Conservation (phyloP, 2,797 vertebrate species). For the Rousettus madagascariensis region DNA sequence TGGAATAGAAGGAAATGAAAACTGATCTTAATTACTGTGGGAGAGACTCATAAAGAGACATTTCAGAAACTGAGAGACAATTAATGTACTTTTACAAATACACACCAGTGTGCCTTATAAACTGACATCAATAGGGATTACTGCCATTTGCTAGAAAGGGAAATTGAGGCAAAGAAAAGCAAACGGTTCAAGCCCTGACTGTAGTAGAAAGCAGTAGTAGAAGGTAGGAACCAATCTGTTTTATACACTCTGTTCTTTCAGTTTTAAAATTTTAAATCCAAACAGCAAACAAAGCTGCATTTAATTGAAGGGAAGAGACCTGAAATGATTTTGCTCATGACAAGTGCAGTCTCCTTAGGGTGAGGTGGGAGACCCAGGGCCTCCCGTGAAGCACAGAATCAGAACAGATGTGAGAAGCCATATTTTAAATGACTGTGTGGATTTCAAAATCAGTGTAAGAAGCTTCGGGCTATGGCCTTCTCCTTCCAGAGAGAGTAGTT, state of each 20-base stretch:
- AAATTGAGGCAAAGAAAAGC: not conserved
- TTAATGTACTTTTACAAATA: not conserved
- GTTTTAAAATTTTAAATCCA: not conserved
- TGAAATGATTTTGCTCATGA: not conserved
- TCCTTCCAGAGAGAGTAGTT: conserved; percentile 25
- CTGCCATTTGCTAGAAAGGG: not conserved
- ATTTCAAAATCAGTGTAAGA: conserved; percentile 11
- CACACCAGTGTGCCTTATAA: not conserved
- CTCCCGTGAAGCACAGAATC: not conserved
- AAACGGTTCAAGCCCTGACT: not conserved
- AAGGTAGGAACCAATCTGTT: not conserved
- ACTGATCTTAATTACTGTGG: conserved; percentile 18
- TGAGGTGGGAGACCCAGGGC: not conserved
- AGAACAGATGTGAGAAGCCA: not conserved
- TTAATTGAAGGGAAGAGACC: not conserved
- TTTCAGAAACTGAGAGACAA: not conserved
- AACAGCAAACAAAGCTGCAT: not conserved
- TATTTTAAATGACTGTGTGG: not conserved
- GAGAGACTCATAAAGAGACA: not conserved
- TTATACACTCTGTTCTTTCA: not conserved
- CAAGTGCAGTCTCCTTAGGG: not conserved
- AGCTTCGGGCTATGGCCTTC: conserved; percentile 6
- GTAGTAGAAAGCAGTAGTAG: not conserved
- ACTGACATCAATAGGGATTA: not conserved
- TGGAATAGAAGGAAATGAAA: conserved; percentile 53